Conservation (phyloP, 2,888 invertebrate species). For the Troides aeacus region DNA sequence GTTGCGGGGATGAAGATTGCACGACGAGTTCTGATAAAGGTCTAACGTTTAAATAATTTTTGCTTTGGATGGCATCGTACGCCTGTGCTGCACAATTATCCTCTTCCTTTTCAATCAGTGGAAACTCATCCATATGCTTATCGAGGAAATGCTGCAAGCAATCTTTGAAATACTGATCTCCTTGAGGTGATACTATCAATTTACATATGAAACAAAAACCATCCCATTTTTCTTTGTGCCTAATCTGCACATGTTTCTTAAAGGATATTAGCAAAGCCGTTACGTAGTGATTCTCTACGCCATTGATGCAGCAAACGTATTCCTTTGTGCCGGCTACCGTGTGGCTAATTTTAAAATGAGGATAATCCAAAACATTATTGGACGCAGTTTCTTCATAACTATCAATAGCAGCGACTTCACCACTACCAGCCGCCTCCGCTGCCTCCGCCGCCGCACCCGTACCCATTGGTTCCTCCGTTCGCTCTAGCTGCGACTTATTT, state of each 20-base stretch:
- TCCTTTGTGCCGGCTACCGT: constrained; percentile 57
- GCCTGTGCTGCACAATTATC: constrained; percentile 18
- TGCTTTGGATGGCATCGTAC: constrained; percentile 30
- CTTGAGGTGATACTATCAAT: constrained; percentile 66
- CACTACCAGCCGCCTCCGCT: neutral
- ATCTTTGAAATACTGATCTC: constrained; percentile 57
- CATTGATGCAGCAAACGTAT: constrained; percentile 68
- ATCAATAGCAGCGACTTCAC: neutral
- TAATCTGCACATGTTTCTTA: constrained; percentile 67
- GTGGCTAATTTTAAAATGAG: constrained; percentile 62
- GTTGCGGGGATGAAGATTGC: constrained; percentile 42
- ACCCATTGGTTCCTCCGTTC: neutral
- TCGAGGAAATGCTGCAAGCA: constrained; percentile 68
- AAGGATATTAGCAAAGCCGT: constrained; percentile 66
- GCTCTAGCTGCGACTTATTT: neutral
- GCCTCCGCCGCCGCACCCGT: neutral
- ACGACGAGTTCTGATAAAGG: constrained; percentile 56
- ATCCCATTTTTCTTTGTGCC: constrained; percentile 74
- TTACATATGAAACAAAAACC: constrained; percentile 78
- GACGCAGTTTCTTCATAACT: neutral
- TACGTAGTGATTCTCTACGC: constrained; percentile 58
- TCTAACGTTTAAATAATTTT: constrained; percentile 59
- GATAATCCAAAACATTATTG: constrained; percentile 42
- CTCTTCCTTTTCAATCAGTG: constrained; percentile 44
- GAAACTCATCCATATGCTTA: constrained; percentile 67